A percentile compares a stretch with the other conserved stretches of the same genome.
Evolutionary conservation across 2,797 vertebrate genomes (phyloP).

Genomic region (Decapterus maruadsi): DNA sequence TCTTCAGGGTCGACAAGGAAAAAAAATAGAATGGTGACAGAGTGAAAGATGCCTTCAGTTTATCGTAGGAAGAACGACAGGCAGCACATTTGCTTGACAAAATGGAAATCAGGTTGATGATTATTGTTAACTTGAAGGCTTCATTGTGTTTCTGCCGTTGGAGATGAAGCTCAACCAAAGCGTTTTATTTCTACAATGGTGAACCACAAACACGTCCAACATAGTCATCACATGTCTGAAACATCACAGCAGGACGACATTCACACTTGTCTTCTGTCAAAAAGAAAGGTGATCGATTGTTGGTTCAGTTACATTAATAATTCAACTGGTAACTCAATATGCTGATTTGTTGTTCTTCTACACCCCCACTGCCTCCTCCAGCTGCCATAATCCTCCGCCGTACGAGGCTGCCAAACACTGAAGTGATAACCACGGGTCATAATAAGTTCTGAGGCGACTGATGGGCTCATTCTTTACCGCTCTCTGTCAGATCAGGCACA

Average conservation of each 20-base stretch:
- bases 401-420: not conserved
- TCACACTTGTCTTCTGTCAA: not conserved
- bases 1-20: not conserved
- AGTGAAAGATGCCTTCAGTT: too few relatives aligned
- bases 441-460: not conserved
- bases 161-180: too few relatives aligned
- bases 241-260: too few relatives aligned
- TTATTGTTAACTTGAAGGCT: not conserved
- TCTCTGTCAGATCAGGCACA: not conserved
- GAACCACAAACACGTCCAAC: too few relatives aligned
- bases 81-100: not conserved
- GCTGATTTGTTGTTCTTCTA: too few relatives aligned
- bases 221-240: too few relatives aligned
- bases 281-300: not conserved
- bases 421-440: not conserved
- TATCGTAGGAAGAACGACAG: not conserved
- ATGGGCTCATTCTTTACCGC: not conserved
- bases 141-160: not conserved
- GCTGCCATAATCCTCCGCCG: too few relatives aligned
- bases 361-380: too few relatives aligned
- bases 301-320: not conserved
- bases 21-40: not conserved
- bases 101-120: constrained; percentile 1
- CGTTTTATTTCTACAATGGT: too few relatives aligned
- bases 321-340: too few relatives aligned